Conservation (phyloP, 2,797 vertebrate genomes). For the Bufotes viridis region DNA sequence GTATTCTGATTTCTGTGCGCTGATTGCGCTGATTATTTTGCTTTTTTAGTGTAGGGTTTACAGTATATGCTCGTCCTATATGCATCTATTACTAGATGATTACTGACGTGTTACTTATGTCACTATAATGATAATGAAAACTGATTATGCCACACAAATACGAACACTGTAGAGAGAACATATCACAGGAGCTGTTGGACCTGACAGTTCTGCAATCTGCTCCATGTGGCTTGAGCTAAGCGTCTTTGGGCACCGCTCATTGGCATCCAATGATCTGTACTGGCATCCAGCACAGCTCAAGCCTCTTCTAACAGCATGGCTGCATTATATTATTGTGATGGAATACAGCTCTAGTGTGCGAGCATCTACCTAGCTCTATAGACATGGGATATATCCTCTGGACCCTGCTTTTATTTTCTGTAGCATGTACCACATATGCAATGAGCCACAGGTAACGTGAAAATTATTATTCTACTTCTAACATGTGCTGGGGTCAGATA, state of each 20-base stretch:
- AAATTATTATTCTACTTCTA: not conserved
- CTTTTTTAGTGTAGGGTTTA: too few species aligned
- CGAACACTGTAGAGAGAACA: not conserved
- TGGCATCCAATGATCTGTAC: not conserved
- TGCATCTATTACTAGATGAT: not conserved
- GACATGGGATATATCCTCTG: constrained; percentile 29
- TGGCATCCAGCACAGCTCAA: constrained; percentile 13
- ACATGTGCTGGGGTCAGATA: not conserved
- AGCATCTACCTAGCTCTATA: constrained; percentile 7
- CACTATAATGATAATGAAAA: not conserved
- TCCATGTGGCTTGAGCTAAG: not conserved
- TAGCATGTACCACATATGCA: not conserved
- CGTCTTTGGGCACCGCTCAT: constrained; percentile 10
- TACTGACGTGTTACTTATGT: not conserved
- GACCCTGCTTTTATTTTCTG: not conserved
- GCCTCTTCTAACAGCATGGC: constrained; percentile 19
- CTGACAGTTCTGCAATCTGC: constrained; percentile 30
- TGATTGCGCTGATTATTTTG: not conserved
- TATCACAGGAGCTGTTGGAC: not conserved
- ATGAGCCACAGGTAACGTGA: constrained; percentile 41
- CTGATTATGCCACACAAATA: not conserved
- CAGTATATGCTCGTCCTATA: too few species aligned
- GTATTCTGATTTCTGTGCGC: not conserved
- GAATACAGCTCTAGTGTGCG: not conserved
- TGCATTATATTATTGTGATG: not conserved